Percentiles rank a stretch among this genome's conserved stretches.
These are phyloP conservation scores for Siderastrea radians DNA, from an alignment of 92 coral and sea anemone species.

Conservation along the genomic window DNA sequence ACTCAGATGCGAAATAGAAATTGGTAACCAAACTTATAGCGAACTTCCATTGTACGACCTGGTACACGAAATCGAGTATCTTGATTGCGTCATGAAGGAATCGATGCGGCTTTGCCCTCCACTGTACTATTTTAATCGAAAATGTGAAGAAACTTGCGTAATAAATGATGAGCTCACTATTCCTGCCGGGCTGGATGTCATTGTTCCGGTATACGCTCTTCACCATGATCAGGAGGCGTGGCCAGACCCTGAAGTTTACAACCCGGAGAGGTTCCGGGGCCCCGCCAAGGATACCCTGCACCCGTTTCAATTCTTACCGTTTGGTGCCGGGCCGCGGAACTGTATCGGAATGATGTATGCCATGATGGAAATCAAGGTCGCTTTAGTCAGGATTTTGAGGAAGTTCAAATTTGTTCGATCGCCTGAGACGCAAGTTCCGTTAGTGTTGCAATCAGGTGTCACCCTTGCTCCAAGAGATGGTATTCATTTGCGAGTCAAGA, in stretches of 20 bases:
- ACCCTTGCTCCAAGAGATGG: conserved; percentile 65
- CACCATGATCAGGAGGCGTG: conserved; percentile 82
- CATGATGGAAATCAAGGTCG: conserved; percentile 63
- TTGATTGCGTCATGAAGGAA: conserved; percentile 80
- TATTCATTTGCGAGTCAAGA: conserved; percentile 37
- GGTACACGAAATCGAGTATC: conserved; percentile 77
- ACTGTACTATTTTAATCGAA: conserved; percentile 48
- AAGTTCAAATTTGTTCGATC: conserved; percentile 70
- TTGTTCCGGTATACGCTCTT: conserved; percentile 65
- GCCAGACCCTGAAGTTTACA: conserved; percentile 77
- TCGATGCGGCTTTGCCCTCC: conserved; percentile 74
- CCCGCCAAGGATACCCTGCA: conserved; percentile 69
- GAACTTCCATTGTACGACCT: conserved; percentile 72
- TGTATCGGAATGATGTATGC: conserved; percentile 77
- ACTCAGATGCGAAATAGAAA: conserved; percentile 49
- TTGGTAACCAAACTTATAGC: conserved; percentile 56
- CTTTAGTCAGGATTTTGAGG: conserved; percentile 67
- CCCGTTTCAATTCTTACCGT: conserved; percentile 76
- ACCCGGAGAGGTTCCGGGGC: conserved; percentile 86
- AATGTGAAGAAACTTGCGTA: conserved; percentile 55
- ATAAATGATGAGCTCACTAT: conserved; percentile 58
- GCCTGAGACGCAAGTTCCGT: conserved; percentile 72
- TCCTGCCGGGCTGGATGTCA: conserved; percentile 70
- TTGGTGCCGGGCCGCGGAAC: conserved; percentile 78
- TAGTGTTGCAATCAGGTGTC: conserved; percentile 42